Evolutionary conservation across 2,113 vertebrate species (phyloP).

Genomic region (Ursus arctos): DNA sequence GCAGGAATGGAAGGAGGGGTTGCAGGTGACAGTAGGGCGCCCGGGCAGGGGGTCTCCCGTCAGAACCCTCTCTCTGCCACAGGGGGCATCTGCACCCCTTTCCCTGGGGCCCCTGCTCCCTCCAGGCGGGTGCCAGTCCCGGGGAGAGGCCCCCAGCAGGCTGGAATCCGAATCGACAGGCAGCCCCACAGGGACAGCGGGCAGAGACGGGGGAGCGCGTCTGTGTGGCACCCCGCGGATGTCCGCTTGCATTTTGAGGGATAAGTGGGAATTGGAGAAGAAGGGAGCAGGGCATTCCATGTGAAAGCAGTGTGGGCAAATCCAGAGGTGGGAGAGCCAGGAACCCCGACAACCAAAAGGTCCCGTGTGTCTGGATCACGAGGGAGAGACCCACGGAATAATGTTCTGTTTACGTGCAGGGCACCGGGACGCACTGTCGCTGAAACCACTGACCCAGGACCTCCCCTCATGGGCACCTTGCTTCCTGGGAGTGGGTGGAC

Average conservation of each 20-base stretch:
- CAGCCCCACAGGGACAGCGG: rapidly evolving
- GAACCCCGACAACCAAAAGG: rapidly evolving
- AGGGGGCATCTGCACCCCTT: background rate
- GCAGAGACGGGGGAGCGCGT: rapidly evolving
- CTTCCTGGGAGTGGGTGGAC: rapidly evolving
- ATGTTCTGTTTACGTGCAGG: rapidly evolving
- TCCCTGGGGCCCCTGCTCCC: background rate
- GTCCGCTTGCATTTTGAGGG: background rate
- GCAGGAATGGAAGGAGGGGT: rapidly evolving
- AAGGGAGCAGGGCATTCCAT: rapidly evolving
- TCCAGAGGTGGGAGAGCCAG: background rate
- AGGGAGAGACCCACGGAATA: rapidly evolving
- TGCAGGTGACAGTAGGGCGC: rapidly evolving
- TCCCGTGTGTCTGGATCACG: rapidly evolving
- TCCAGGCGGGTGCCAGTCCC: background rate
- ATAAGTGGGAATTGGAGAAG: rapidly evolving
- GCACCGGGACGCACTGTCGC: rapidly evolving
- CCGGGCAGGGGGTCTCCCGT: background rate
- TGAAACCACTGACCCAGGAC: background rate
- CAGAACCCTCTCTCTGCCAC: background rate
- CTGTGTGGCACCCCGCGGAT: rapidly evolving
- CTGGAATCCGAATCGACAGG: background rate
- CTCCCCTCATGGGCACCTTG: rapidly evolving
- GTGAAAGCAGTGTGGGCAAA: background rate
- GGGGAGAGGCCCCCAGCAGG: background rate